phyloP scores from a whole-genome alignment of 2,797 vertebrate genomes.

The Gadopsis bispinosus region DNA sequence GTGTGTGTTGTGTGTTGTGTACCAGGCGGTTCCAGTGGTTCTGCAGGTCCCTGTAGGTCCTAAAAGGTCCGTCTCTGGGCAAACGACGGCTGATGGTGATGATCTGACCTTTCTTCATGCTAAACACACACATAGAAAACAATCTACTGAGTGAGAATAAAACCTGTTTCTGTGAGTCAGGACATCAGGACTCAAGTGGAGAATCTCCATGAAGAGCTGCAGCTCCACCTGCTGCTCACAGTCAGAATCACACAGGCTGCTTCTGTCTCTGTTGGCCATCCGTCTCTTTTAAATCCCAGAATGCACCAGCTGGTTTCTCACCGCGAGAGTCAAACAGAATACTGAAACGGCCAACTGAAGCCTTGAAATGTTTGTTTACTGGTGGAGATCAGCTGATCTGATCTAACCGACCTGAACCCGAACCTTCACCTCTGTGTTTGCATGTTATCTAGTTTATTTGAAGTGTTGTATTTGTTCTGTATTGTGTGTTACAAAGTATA shows the following conservation, averaged over 20 bases:
- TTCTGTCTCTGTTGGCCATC: too few relatives aligned
- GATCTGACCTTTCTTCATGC: conserved; percentile 95
- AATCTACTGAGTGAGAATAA: neutral
- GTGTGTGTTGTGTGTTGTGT: conserved; percentile 45
- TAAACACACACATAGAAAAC: conserved; percentile 55
- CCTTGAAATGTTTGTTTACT: neutral
- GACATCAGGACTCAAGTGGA: neutral
- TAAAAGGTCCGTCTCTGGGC: conserved; percentile 88
- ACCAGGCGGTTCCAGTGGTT: conserved; percentile 91
- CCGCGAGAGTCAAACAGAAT: neutral
- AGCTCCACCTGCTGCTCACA: conserved; percentile 60
- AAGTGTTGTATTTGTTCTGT: too few relatives aligned
- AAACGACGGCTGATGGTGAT: conserved; percentile 85
- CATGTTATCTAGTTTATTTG: too few relatives aligned
- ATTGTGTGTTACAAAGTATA: too few relatives aligned
- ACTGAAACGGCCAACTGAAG: neutral
- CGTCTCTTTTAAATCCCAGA: neutral
- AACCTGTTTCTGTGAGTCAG: neutral
- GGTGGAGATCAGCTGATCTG: too few relatives aligned
- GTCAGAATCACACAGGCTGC: conserved; percentile 1
- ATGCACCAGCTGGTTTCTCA: neutral
- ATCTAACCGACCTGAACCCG: neutral
- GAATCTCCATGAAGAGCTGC: conserved; percentile 19
- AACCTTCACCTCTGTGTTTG: neutral
- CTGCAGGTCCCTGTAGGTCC: conserved; percentile 87